Conservation (phyloP, 2,113 vertebrate species). For the Callipepla squamata region DNA sequence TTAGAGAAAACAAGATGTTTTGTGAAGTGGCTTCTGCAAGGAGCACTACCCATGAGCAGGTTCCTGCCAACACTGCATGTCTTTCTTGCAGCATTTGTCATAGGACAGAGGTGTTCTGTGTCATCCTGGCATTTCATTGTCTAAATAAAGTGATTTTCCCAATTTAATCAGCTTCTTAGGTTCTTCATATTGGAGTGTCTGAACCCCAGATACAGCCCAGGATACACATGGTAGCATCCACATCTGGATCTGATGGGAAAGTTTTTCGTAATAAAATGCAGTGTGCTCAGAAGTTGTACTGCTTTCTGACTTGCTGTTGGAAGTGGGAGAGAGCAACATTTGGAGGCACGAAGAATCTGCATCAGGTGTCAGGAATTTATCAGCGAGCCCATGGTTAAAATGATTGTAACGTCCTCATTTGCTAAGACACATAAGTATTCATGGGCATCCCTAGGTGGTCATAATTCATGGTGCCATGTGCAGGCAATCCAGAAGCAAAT, state of each 20-base stretch:
- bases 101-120: background rate
- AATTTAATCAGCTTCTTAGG: background rate
- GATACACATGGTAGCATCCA: background rate
- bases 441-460: background rate
- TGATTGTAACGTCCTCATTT: background rate
- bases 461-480: background rate
- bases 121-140: background rate
- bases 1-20: background rate
- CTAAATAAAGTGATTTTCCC: background rate
- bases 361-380: background rate
- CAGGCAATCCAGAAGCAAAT: background rate
- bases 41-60: background rate
- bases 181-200: background rate
- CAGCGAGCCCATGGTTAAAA: background rate
- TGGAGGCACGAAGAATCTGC: rapidly evolving
- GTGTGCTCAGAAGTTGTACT: background rate
- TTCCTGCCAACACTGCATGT: background rate
- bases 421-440: background rate
- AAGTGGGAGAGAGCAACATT: background rate
- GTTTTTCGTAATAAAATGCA: rapidly evolving
- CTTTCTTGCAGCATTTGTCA: background rate
- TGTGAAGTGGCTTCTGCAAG: background rate
- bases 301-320: background rate
- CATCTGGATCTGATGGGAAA: background rate
- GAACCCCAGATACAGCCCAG: background rate